Percentiles rank a stretch among this genome's conserved stretches.
Conservation (phyloP, 1,140 invertebrate species). For the Sinonovacula constricta region DNA sequence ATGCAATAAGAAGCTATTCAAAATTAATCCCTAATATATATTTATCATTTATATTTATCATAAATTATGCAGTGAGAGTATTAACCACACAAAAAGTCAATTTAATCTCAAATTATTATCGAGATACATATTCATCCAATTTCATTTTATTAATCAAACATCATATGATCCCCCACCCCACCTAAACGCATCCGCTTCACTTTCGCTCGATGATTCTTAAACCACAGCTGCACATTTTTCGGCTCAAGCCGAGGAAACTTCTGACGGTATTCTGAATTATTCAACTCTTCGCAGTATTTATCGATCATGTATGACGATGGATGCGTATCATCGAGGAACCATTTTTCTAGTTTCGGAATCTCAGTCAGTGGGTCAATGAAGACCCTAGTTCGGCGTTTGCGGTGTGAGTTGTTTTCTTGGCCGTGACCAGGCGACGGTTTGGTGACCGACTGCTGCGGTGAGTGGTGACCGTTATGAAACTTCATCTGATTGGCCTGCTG, state of each 20-base stretch:
- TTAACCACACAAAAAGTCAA: too few relatives aligned
- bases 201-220: conserved; percentile 95
- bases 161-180: conserved; percentile 35
- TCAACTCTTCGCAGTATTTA: conserved; percentile 97
- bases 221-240: conserved; percentile 97
- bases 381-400: conserved; percentile 93
- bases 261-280: conserved; percentile 92
- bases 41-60: too few relatives aligned
- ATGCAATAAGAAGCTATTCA: too few relatives aligned
- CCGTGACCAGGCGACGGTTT: conserved; percentile 51
- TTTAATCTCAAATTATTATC: too few relatives aligned
- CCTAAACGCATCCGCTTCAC: conserved; percentile 87
- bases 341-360: conserved; percentile 96
- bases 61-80: too few relatives aligned
- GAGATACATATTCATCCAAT: too few relatives aligned
- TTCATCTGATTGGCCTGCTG: conserved; percentile 58
- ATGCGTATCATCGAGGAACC: conserved; percentile 98
- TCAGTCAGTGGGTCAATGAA: conserved; percentile 99
- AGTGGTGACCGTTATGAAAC: conserved; percentile 54
- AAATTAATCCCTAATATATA: too few relatives aligned
- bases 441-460: conserved; percentile 40
- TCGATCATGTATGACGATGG: conserved; percentile 97
- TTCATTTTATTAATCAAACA: conserved; percentile 43
- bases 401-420: conserved; percentile 51
- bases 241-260: conserved; percentile 98